These are phyloP conservation scores for Mallotus villosus DNA, from an alignment of 2,797 vertebrate genomes.

Conservation along the genomic window DNA sequence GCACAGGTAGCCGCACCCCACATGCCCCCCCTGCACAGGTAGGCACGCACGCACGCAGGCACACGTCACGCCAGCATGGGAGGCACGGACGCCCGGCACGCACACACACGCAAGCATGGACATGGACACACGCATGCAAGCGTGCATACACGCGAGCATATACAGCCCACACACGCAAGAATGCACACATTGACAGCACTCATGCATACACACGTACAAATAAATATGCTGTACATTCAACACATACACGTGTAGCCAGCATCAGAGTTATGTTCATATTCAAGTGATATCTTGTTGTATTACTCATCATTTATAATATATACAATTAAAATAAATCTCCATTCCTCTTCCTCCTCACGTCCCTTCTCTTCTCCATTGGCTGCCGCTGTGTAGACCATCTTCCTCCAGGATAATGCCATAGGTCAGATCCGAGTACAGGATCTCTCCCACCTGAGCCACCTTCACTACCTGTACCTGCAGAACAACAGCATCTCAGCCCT, in stretches of 20 bases:
- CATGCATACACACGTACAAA: neutral
- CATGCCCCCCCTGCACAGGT: constrained; percentile 86
- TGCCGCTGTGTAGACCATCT: constrained; percentile 77
- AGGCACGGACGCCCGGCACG: too few species aligned
- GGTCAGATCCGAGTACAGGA: constrained; percentile 79
- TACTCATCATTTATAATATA: neutral
- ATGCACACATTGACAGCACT: neutral
- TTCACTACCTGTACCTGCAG: constrained; percentile 87
- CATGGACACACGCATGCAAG: too few species aligned
- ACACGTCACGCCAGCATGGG: neutral
- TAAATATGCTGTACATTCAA: neutral
- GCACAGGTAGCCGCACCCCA: too few species aligned
- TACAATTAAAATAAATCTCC: too few species aligned
- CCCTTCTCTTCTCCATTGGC: neutral
- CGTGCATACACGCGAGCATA: neutral
- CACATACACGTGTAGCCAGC: neutral
- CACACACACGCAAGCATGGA: neutral
- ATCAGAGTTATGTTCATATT: neutral
- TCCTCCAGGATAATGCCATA: constrained; percentile 89
- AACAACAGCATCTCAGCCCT: constrained; percentile 86
- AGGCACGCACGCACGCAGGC: neutral
- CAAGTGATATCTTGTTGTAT: too few species aligned
- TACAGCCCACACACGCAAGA: constrained; percentile 1
- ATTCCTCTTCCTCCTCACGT: neutral
- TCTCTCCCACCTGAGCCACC: constrained; percentile 70